Base-by-base conservation (phyloP, 2,797 vertebrate species). In the Todus mexicanus region DNA sequence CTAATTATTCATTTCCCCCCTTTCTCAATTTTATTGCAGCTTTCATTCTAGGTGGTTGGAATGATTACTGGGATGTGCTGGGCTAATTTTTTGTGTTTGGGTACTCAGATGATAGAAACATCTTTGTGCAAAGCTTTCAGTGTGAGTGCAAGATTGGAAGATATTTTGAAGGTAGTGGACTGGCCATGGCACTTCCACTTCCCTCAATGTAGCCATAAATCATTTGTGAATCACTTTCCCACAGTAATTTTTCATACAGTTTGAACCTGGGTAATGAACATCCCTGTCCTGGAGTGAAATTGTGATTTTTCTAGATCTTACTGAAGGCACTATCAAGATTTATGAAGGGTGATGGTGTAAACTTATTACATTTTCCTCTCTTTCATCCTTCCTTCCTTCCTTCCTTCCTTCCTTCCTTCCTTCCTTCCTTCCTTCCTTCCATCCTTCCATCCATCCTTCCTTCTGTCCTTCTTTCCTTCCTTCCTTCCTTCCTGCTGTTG, bases 171-270 rank as follows among this genome's bases (percentile, higher is more conserved):
- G 94, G 94, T 68, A 93, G 84, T 25, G 60, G 84, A 86, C 95
- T 94, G 92, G 95, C 78, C 72, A 38, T 85, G 86, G 66, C 81
- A 84, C 56, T 94, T 96, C 93, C 61, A 84, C 83, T 96, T 96
- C 72, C 91, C 92, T 97, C 95, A 93, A 53, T 96, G 92, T 95
- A 90, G 80, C 86, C 92, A 97, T 97, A 96, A 97, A 97, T 98
- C 97, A 97, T 63, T 96, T 87, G 80, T 73, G 89, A 97, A 89
- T 97, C 45, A 91, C 96, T 96, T 94, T 96, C 79, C 60, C 68
- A 87, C 73, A 92, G 84, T 97, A 93, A 97, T 97, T 97, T 97
- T 97, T 97, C 96, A 95, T 92, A 91, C 76, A 59, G 77, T 95
- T 97, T 96, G 94, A 97, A 96, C 84, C 69, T 89, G 66, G 89